These are phyloP conservation scores for Romanogobio albipinnatus DNA, from an alignment of 2,113 vertebrate species.

Conservation along the genomic window DNA sequence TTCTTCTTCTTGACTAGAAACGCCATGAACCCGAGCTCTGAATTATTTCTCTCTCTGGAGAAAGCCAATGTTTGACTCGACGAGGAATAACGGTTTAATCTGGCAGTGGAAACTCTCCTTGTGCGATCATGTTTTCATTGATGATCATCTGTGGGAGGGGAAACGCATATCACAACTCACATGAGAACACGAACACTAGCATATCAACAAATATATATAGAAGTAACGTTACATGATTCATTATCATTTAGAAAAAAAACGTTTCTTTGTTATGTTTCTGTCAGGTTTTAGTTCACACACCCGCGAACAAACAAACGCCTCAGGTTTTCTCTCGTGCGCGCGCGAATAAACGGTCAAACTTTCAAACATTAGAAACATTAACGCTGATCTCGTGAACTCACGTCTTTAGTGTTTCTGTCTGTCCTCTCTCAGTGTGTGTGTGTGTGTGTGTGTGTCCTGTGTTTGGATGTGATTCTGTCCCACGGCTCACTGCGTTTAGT, in stretches of 20 bases:
- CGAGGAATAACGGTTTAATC: not conserved
- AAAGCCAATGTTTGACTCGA: not conserved
- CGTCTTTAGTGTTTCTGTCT: not conserved
- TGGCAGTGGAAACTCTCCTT: not conserved
- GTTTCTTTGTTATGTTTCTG: not conserved
- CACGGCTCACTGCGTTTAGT: not conserved
- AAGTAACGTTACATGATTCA: not conserved
- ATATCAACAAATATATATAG: not conserved
- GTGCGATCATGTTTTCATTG: not conserved
- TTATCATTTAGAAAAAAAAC: not conserved
- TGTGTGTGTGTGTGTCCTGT: not conserved
- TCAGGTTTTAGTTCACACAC: not conserved
- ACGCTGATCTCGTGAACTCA: not conserved
- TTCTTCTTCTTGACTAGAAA: constrained; percentile 99
- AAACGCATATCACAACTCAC: not conserved
- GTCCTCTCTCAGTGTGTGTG: not conserved
- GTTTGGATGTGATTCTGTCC: not conserved
- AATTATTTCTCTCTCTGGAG: not conserved
- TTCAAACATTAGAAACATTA: not conserved
- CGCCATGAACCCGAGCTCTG: constrained; percentile 78
- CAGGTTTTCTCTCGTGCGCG: not conserved
- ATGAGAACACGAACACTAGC: not conserved
- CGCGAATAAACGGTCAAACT: not conserved
- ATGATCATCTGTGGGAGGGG: not conserved
- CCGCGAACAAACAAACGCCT: not conserved